Conservation (phyloP, 2,797 vertebrate genomes). For the Emys orbicularis region DNA sequence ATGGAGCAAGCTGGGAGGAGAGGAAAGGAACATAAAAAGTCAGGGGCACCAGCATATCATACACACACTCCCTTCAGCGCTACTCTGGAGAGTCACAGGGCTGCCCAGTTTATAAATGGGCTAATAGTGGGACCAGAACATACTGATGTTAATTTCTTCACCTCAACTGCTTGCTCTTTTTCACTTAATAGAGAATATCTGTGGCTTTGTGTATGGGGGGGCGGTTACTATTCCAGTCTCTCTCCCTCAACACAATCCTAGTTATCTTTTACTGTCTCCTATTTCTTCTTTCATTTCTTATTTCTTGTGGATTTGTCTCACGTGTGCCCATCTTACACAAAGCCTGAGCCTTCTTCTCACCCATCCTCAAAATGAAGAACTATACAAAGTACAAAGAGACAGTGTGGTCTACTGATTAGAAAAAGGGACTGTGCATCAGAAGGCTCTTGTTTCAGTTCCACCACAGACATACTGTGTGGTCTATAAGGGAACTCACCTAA, state of each 20-base stretch:
- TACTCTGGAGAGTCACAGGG: rapidly evolving
- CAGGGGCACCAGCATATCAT: not conserved
- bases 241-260: not conserved
- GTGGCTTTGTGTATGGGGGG: too few relatives aligned
- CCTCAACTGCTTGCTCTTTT: not conserved
- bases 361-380: not conserved
- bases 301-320: not conserved
- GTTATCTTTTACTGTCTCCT: not conserved
- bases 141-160: not conserved
- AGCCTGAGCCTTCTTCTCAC: not conserved
- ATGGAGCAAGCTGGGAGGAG: not conserved
- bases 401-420: not conserved
- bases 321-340: not conserved
- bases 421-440: not conserved
- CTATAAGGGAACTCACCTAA: not conserved
- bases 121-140: not conserved
- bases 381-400: not conserved
- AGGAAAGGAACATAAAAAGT: not conserved
- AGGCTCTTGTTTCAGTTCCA: not conserved
- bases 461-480: not conserved
- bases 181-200: not conserved
- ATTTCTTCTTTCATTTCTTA: not conserved
- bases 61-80: rapidly evolving
- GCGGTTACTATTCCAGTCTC: not conserved
- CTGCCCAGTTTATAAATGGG: not conserved